Percentiles rank a stretch among this genome's conserved stretches.
Evolutionary conservation across 2,888 invertebrate genomes (phyloP).

Genomic region (Chironomus riparius): DNA sequence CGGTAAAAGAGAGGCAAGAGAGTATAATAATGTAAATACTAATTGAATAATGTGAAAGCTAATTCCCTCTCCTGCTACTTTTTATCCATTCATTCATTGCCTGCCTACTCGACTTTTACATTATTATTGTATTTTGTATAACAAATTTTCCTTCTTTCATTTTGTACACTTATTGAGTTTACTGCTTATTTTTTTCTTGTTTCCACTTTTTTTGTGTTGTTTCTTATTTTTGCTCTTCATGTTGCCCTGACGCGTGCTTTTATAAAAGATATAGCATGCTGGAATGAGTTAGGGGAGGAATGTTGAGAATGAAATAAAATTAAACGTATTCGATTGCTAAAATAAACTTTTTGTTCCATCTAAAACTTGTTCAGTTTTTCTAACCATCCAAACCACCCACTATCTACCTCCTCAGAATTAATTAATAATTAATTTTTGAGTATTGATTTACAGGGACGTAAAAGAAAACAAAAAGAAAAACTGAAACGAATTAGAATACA

Average conservation of each 20-base stretch:
- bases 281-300: neutral
- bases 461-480: neutral
- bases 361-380: too few relatives aligned
- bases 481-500: neutral
- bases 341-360: neutral
- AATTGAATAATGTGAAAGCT: conserved; percentile 27
- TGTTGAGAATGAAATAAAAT: neutral
- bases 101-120: neutral
- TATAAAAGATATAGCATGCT: neutral
- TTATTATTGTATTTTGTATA: neutral
- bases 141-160: neutral
- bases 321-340: conserved; percentile 10
- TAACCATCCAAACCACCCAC: neutral
- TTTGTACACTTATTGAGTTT: too few relatives aligned
- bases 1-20: conserved; percentile 8
- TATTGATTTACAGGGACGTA: conserved; percentile 21
- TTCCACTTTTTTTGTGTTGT: neutral
- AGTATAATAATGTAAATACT: conserved; percentile 20
- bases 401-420: conserved; percentile 15
- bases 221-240: neutral
- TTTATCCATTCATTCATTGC: neutral
- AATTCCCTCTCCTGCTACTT: neutral
- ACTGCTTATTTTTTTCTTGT: too few relatives aligned
- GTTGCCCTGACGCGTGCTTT: conserved; percentile 5
- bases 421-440: conserved; percentile 24